A percentile compares a stretch with the other conserved stretches of the same genome.
These are phyloP conservation scores for Merodon equestris DNA, from an alignment of 2,888 invertebrate genomes.

Conservation along the genomic window DNA sequence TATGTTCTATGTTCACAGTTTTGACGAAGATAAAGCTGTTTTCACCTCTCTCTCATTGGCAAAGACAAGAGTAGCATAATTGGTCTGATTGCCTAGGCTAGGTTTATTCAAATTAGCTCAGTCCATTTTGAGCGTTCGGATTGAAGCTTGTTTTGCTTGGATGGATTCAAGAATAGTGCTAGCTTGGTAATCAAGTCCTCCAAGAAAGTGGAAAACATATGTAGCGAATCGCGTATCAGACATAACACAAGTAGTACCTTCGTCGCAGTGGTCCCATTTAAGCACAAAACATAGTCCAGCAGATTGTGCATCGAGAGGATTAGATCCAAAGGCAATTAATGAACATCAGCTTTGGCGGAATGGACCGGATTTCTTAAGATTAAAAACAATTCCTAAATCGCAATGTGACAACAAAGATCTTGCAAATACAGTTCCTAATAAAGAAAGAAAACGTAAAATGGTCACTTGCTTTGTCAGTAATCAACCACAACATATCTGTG, in stretches of 20 bases:
- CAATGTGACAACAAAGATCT: too few relatives aligned
- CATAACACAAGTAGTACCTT: conserved; percentile 17
- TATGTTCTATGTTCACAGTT: too few relatives aligned
- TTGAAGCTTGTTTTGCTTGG: neutral
- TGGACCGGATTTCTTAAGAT: neutral
- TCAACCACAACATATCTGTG: neutral
- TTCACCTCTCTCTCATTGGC: neutral
- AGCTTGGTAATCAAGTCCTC: conserved; percentile 44
- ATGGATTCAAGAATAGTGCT: conserved; percentile 4
- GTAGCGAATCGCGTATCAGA: conserved; percentile 38
- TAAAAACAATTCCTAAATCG: too few relatives aligned
- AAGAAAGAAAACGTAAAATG: too few relatives aligned
- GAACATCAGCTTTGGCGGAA: neutral
- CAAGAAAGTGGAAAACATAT: conserved; percentile 48
- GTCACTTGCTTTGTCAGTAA: too few relatives aligned
- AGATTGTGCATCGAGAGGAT: conserved; percentile 1
- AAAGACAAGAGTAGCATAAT: neutral
- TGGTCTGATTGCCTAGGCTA: conserved; percentile 25
- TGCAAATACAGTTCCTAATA: too few relatives aligned
- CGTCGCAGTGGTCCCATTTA: conserved; percentile 59
- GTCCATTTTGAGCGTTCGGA: neutral
- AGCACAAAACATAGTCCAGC: neutral
- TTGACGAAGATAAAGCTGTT: too few relatives aligned
- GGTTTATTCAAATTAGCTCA: conserved; percentile 14
- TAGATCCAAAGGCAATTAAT: neutral